Base-by-base conservation (phyloP, 2,797 vertebrate species). In the Knipowitschia caucasica region DNA sequence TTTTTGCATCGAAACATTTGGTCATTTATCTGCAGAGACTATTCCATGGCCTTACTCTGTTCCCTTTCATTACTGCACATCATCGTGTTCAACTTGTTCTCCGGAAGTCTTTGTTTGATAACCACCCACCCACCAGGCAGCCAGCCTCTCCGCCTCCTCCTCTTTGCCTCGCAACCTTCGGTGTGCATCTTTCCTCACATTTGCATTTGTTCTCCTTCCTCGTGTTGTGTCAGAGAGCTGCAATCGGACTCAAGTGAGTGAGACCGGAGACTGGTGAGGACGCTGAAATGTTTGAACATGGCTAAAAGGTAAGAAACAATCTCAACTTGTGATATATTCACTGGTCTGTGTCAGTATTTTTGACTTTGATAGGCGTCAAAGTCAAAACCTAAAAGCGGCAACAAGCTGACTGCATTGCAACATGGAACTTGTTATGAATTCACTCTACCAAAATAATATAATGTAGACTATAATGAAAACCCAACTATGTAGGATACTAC, bases 141-240 rank as follows among this genome's bases (percentile, higher is more conserved):
- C 30, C 61, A 56, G 59, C 62, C 67, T 77, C 70, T 69, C 77
- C 31, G 73, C 80, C 70, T 72, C 80, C 73, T 74, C 54, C 77
- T 73, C 74, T 57, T 67, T 73, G 66, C 80, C 67, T 75, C 75
- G 50, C 54, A 67, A 75, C 67, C 68, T 77, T 80, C 77, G 73
- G 58, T 60, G 46, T 75, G 76, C 73, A 83, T 84, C 75, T 74
- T 78, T 55, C 71, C 53, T 74, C 81, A 82, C 78, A 89, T 90
- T 92, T 91, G 86, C 89, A 90, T 91, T 78, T 81, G 75, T 87
- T 88, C 87, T 68, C 73, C 82, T 86, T 89, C 80, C 83, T 88
- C 69, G 55, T 80, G 69, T 80, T 65, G 64, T 64, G 73, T 83
- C 67, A 75, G 62, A 68, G 62, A 75, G 54, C 66, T 40, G 59